Percentiles rank a stretch among this genome's conserved stretches.
Conservation (phyloP, 1,140 invertebrate species). For the Archivesica marissinica region DNA sequence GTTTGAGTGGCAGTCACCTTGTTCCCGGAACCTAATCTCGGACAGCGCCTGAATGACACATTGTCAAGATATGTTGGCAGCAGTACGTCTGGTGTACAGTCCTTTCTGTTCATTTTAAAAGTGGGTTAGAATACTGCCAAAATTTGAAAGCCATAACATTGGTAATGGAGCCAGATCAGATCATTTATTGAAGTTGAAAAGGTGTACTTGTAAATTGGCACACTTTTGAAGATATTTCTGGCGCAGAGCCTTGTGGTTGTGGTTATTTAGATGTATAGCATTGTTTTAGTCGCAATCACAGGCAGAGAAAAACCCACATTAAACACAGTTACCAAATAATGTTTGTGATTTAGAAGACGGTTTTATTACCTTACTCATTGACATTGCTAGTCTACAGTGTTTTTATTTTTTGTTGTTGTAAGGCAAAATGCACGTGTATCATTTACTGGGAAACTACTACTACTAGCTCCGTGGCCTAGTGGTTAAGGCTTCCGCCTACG, state of each 20-base stretch:
- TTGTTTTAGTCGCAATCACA: not conserved
- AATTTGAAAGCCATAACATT: slow-evolving; percentile 35
- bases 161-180: slow-evolving; percentile 27
- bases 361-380: too few relatives aligned
- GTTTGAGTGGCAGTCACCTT: slow-evolving; percentile 37
- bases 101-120: slow-evolving; percentile 9
- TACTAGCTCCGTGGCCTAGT: too few relatives aligned
- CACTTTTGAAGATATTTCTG: not conserved
- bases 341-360: too few relatives aligned
- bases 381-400: too few relatives aligned
- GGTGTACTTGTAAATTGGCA: slow-evolving; percentile 37
- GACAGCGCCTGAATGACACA: slow-evolving; percentile 28
- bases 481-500: too few relatives aligned
- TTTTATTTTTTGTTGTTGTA: too few relatives aligned
- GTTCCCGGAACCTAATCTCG: slow-evolving; percentile 13
- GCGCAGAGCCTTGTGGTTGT: slow-evolving; percentile 4
- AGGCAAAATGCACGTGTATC: too few relatives aligned
- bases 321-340: not conserved
- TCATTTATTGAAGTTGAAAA: slow-evolving; percentile 51
- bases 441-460: too few relatives aligned
- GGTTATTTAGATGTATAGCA: slow-evolving; percentile 24
- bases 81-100: not conserved
- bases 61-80: slow-evolving; percentile 55
- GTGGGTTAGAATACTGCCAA: slow-evolving; percentile 26
- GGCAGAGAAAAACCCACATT: not conserved